Percentiles rank a stretch among this genome's conserved stretches.
Conservation (phyloP, 2,888 invertebrate species). For the Exocentrus adspersus region DNA sequence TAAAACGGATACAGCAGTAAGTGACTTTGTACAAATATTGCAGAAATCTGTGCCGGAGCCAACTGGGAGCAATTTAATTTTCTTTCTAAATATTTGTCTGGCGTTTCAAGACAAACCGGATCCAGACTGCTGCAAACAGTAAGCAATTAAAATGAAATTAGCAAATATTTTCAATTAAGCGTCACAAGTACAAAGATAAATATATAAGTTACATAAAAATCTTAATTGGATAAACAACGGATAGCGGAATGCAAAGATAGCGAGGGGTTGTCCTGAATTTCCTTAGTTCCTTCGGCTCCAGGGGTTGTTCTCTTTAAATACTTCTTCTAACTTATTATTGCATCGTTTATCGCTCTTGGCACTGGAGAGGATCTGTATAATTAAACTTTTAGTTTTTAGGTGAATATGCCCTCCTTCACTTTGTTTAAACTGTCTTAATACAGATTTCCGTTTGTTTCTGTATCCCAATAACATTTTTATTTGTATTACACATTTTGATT, state of each 20-base stretch:
- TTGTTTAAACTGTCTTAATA: too few species aligned
- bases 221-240: slow-evolving; percentile 35
- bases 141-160: slow-evolving; percentile 24
- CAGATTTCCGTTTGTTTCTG: too few species aligned
- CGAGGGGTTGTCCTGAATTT: slow-evolving; percentile 49
- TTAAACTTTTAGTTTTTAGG: too few species aligned
- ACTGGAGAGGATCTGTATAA: not conserved
- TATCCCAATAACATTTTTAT: too few species aligned
- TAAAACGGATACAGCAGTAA: too few species aligned
- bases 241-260: slow-evolving; percentile 45
- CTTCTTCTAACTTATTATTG: slow-evolving; percentile 53
- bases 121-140: slow-evolving; percentile 5
- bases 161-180: slow-evolving; percentile 29
- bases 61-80: slow-evolving; percentile 21
- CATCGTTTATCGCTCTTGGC: slow-evolving; percentile 18
- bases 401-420: too few species aligned
- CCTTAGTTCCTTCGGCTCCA: slow-evolving; percentile 48
- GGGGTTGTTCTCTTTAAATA: slow-evolving; percentile 57
- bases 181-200: slow-evolving; percentile 32
- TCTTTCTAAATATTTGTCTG: slow-evolving; percentile 24
- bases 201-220: slow-evolving; percentile 34
- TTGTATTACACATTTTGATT: too few species aligned
- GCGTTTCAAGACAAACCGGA: slow-evolving; percentile 17
- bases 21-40: not conserved
- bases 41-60: slow-evolving; percentile 1